Conservation (phyloP, 2,113 vertebrate genomes). For the Zosterops borbonicus region DNA sequence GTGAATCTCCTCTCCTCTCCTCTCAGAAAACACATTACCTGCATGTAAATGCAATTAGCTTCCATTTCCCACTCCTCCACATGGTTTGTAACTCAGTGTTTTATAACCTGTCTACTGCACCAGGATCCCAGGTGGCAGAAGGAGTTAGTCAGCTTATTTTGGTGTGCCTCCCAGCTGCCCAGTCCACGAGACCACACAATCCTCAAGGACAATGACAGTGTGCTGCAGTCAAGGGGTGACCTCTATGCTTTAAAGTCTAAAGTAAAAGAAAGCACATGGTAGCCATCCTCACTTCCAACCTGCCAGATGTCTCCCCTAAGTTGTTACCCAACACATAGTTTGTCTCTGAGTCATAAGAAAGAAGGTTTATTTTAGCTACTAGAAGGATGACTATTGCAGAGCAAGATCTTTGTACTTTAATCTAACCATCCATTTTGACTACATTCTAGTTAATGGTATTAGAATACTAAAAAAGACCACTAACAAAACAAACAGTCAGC, state of each 20-base stretch:
- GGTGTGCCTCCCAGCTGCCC: not conserved
- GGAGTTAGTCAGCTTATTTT: not conserved
- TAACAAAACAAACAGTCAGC: not conserved
- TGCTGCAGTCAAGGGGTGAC: not conserved
- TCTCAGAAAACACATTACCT: slow-evolving; percentile 31
- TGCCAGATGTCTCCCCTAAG: not conserved
- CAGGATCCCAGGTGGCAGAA: not conserved
- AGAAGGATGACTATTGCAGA: not conserved
- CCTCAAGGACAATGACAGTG: not conserved
- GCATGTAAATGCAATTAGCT: not conserved
- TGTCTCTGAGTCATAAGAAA: not conserved
- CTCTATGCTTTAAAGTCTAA: not conserved
- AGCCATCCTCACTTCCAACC: not conserved
- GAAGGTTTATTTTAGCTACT: slow-evolving; percentile 21
- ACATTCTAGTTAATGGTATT: not conserved
- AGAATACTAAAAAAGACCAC: not conserved
- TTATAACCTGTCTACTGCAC: not conserved
- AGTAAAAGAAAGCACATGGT: not conserved
- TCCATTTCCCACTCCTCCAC: slow-evolving; percentile 1
- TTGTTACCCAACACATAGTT: not conserved
- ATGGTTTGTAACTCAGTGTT: not conserved
- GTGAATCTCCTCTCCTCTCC: not conserved
- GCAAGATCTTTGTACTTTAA: not conserved
- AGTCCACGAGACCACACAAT: not conserved
- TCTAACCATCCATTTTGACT: not conserved